A percentile compares a stretch with the other conserved stretches of the same genome.
Conservation (phyloP, 2,113 vertebrate genomes). For the Bubo bubo region DNA sequence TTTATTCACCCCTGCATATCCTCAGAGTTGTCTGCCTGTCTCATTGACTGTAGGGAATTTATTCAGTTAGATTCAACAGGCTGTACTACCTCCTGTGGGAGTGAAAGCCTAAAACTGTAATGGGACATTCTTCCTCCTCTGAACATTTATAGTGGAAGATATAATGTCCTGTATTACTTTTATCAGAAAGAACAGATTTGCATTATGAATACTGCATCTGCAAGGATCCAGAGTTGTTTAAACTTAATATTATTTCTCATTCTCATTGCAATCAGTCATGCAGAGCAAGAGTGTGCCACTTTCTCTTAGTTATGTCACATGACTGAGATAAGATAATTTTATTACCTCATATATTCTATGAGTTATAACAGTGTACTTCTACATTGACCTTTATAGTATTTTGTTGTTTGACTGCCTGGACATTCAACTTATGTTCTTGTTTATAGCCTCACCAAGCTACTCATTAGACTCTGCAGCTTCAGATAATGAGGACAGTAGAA, state of each 20-base stretch:
- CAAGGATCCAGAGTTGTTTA: not conserved
- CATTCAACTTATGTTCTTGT: not conserved
- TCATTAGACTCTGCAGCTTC: not conserved
- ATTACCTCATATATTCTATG: not conserved
- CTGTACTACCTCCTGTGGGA: not conserved
- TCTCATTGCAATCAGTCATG: not conserved
- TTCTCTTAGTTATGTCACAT: not conserved
- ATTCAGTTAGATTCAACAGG: not conserved
- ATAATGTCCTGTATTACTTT: not conserved
- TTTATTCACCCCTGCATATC: not conserved
- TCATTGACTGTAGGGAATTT: not conserved
- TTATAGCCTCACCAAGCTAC: not conserved
- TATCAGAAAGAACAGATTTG: not conserved
- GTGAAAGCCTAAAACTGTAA: not conserved
- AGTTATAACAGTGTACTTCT: not conserved
- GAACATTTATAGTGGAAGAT: not conserved
- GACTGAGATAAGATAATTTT: not conserved
- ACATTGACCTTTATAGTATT: not conserved
- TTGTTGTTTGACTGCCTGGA: not conserved
- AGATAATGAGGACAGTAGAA: not conserved
- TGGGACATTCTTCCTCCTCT: not conserved
- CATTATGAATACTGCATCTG: not conserved
- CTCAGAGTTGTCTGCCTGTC: not conserved
- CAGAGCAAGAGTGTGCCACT: not conserved
- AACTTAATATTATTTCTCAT: not conserved